A percentile compares a stretch with the other conserved stretches of the same genome.
Evolutionary conservation across 2,888 invertebrate genomes (phyloP).

Genomic region (Cephalotes varians): DNA sequence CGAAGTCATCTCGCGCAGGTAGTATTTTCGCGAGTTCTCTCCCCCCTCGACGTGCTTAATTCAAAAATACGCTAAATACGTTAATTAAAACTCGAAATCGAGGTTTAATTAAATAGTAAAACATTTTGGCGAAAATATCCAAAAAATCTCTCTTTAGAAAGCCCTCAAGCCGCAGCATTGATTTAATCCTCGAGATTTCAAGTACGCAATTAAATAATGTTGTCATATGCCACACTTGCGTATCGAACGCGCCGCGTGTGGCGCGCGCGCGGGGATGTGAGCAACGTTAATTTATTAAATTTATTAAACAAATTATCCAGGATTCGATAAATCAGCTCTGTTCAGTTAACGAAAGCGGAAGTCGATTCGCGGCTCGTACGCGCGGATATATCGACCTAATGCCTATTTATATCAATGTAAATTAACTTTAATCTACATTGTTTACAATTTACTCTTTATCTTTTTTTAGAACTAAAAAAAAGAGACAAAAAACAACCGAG

Average conservation of each 20-base stretch:
- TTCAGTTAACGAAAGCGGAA: neutral
- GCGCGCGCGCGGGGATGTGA: neutral
- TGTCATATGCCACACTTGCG: neutral
- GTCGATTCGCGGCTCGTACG: neutral
- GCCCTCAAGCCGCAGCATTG: no score
- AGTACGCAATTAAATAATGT: neutral
- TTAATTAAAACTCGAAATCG: neutral
- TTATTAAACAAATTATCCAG: neutral
- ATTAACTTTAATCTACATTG: no score
- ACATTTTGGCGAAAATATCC: neutral
- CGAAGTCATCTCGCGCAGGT: neutral
- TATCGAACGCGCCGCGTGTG: neutral
- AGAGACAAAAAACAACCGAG: no score
- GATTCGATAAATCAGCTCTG: neutral
- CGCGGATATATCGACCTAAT: neutral
- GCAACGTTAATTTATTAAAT: neutral
- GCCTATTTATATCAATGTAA: no score
- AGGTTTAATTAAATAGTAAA: neutral
- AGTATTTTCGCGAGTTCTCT: neutral
- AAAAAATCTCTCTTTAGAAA: no score
- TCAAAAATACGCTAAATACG: neutral
- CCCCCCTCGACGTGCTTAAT: neutral
- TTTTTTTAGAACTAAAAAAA: no score
- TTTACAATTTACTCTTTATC: no score
- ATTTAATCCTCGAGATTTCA: conserved; percentile 15